phyloP scores from a whole-genome alignment of 2,888 invertebrate species.

The Acholoe squamosa region DNA sequence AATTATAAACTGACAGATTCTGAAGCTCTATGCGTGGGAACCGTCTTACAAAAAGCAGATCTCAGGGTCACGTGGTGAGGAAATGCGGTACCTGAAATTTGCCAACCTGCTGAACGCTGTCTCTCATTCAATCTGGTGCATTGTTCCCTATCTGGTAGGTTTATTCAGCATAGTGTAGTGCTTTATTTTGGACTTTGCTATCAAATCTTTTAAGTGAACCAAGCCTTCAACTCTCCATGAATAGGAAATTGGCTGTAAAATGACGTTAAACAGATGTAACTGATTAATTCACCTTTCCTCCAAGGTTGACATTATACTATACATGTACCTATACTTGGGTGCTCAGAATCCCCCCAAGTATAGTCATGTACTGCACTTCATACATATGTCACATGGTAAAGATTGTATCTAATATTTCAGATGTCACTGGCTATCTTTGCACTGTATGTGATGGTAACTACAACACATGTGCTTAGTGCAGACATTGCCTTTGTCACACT shows the following conservation, averaged over 20 bases:
- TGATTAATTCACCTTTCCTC: too few species aligned
- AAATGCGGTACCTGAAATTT: constrained; percentile 78
- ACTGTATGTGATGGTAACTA: constrained; percentile 15
- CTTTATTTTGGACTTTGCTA: too few species aligned
- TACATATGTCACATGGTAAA: too few species aligned
- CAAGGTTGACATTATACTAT: too few species aligned
- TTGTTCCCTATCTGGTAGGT: constrained; percentile 69
- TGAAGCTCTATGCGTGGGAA: constrained; percentile 84
- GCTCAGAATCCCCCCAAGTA: too few species aligned
- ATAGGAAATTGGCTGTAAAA: too few species aligned
- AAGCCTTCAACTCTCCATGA: too few species aligned
- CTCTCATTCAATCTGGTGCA: constrained; percentile 66
- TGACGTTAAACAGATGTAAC: too few species aligned
- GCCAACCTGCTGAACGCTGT: constrained; percentile 76
- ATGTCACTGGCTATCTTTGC: constrained; percentile 56
- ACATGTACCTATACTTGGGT: too few species aligned
- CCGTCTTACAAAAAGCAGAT: constrained; percentile 80
- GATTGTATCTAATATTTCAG: constrained; percentile 20
- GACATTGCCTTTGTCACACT: constrained; percentile 54
- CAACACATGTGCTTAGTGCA: constrained; percentile 2
- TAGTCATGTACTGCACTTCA: too few species aligned
- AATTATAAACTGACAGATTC: constrained; percentile 66
- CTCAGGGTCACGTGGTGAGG: constrained; percentile 78
- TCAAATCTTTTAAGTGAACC: too few species aligned
- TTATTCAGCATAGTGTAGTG: too few species aligned